Evolutionary conservation across 2,888 invertebrate genomes (phyloP), one percentile per base, ranked within the genome.

Genomic region (Drosophila pseudotakahashii): DNA sequence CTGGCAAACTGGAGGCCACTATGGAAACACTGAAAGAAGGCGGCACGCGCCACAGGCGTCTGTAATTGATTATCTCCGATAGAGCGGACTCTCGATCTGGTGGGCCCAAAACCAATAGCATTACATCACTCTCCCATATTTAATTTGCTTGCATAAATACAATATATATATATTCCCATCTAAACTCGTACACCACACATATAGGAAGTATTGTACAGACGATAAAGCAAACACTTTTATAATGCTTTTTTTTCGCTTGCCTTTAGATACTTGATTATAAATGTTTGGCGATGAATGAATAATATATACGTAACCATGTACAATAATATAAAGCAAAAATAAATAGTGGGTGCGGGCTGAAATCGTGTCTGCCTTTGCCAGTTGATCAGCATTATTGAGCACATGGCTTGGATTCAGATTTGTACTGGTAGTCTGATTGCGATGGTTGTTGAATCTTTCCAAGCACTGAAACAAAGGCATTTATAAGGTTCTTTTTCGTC

Each of bases 1-100:
- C 41, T 62, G 51, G 64, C 50, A 39, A 54, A 39, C 58, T 55
- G 55, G 58, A 54, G 58, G 58, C 55, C 73, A 45, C 30, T 32
- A 2, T 7, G 7, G 14, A 32, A 59, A 55, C 73, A 32, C 30
- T 16, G 19, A 37, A 59, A 55, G 44, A 39, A 66, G 64, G 55
- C 54, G 55, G 70, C 70, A 71, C 70, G 73, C 70, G 70, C 73
- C 73, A 73, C 73, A 71, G 70, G 70, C 70, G 64, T 45, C 73
- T 75, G 73, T 53, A 80, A 80, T 75, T 75, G 73, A 64, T 72
- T 77, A 81, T 67, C 71, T 67, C 68, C 63, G 55, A 75, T 57
- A 42, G 10, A 30, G 30, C 51, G 39, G 26, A 19, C 57, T 36
- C 48, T 42, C 48, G 48, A 44, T 69, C 68, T 48, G 41, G 14